Evolutionary conservation across 2,888 invertebrate genomes (phyloP).

Genomic region (Lycia hirtaria): DNA sequence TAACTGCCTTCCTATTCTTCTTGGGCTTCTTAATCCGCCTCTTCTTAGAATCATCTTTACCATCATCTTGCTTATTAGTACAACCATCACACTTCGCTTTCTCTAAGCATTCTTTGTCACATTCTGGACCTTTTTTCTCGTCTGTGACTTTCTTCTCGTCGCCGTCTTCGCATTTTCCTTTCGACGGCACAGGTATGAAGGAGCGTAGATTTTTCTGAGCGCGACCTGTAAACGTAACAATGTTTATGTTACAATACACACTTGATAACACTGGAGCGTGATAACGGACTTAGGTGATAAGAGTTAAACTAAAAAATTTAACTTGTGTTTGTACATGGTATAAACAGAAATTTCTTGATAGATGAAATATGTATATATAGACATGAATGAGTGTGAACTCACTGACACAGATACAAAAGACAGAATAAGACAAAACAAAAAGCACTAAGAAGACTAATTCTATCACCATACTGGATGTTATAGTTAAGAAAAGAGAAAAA

Average conservation of each 20-base stretch:
- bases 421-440: no score
- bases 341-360: neutral
- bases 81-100: slow-evolving; percentile 67
- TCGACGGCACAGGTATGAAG: slow-evolving; percentile 75
- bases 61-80: slow-evolving; percentile 58
- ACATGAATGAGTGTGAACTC: neutral
- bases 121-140: slow-evolving; percentile 61
- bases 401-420: no score
- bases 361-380: neutral
- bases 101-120: slow-evolving; percentile 62
- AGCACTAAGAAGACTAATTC: no score
- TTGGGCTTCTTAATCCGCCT: slow-evolving; percentile 67
- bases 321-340: neutral
- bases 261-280: slow-evolving; percentile 19
- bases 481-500: no score
- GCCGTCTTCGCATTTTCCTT: slow-evolving; percentile 66
- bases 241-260: slow-evolving; percentile 21
- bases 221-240: slow-evolving; percentile 63
- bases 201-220: slow-evolving; percentile 76
- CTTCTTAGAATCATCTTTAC: slow-evolving; percentile 70
- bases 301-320: slow-evolving; percentile 1
- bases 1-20: slow-evolving; percentile 75
- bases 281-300: slow-evolving; percentile 22
- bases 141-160: slow-evolving; percentile 62
- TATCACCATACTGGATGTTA: no score